Conservation (phyloP, 1,140 invertebrate species). For the Littorina saxatilis region DNA sequence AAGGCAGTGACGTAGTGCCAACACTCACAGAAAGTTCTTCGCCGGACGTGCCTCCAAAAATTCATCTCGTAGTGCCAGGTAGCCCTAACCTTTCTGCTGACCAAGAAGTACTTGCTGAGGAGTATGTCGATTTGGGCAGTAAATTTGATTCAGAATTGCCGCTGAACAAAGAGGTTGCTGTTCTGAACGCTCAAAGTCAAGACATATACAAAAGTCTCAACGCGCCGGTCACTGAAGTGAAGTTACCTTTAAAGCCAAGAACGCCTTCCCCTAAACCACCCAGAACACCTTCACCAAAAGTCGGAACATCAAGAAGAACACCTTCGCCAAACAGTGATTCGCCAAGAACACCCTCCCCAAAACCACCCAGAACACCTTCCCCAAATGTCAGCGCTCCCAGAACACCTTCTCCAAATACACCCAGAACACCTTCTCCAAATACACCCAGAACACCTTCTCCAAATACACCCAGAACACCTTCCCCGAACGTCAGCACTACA, state of each 20-base stretch:
- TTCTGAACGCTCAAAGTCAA: neutral
- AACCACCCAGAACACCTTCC: neutral
- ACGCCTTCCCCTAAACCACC: too few species aligned
- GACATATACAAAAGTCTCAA: neutral
- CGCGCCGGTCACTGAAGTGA: neutral
- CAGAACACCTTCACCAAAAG: conserved; percentile 1
- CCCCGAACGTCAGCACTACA: neutral
- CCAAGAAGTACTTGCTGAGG: neutral
- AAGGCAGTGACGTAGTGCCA: too few species aligned
- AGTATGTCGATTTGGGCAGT: neutral
- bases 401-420: conserved; percentile 1
- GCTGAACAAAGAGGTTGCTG: neutral
- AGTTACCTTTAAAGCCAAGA: conserved; percentile 1
- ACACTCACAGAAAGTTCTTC: too few species aligned
- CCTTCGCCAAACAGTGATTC: neutral
- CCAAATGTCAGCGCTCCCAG: neutral
- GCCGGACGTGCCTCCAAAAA: too few species aligned
- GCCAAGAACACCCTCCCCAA: neutral
- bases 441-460: neutral
- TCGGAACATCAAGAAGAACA: too few species aligned
- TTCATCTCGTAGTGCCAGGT: too few species aligned
- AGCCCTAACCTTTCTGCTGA: neutral
- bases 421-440: neutral
- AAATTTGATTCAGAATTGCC: neutral
- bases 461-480: neutral